phyloP scores from a whole-genome alignment of 2,888 invertebrate species.

The Spialia ferax region DNA sequence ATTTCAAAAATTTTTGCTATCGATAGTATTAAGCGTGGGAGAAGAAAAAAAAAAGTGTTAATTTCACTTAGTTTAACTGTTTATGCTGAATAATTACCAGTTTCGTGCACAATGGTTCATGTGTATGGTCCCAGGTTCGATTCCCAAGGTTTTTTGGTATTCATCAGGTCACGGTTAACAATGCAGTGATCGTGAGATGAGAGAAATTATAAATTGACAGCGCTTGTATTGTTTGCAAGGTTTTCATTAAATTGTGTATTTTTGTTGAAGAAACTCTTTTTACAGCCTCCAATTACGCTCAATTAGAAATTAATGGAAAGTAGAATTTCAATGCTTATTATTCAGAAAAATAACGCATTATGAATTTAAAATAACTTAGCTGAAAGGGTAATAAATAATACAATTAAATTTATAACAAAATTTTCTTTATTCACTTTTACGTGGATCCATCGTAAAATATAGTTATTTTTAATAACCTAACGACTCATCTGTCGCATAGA shows the following conservation, averaged over 20 bases:
- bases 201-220: slow-evolving; percentile 28
- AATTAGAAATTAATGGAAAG: slow-evolving; percentile 8
- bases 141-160: slow-evolving; percentile 29
- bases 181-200: slow-evolving; percentile 31
- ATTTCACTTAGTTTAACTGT: slow-evolving; percentile 21
- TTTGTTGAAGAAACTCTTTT: background rate
- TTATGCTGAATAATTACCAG: slow-evolving; percentile 8
- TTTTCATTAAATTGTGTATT: slow-evolving; percentile 15
- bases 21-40: too few species aligned
- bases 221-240: slow-evolving; percentile 17
- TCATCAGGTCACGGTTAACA: slow-evolving; percentile 26
- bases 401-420: background rate
- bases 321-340: background rate
- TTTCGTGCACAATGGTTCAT: background rate
- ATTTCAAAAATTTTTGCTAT: too few species aligned
- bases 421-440: slow-evolving; percentile 56
- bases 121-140: slow-evolving; percentile 20
- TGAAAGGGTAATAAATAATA: background rate
- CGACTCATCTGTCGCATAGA: slow-evolving; percentile 42
- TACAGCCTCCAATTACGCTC: background rate
- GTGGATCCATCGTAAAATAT: slow-evolving; percentile 67
- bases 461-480: slow-evolving; percentile 47
- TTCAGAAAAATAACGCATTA: background rate
- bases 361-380: background rate
- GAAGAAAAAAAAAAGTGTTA: background rate